phyloP scores from a whole-genome alignment of 2,888 invertebrate species.

The Tetranychus truncatus region DNA sequence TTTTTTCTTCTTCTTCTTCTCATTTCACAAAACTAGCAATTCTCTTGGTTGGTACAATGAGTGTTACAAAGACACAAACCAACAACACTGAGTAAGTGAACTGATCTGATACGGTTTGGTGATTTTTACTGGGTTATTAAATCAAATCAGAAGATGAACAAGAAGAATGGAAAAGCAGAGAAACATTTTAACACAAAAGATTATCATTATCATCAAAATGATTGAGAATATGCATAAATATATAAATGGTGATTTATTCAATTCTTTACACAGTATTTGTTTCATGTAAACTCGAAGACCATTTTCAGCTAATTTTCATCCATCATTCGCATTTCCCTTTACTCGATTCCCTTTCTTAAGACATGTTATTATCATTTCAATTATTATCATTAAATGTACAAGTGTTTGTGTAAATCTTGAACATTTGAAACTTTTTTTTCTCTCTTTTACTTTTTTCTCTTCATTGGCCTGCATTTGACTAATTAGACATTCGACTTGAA shows the following conservation, averaged over 20 bases:
- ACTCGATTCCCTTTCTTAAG: too few relatives aligned
- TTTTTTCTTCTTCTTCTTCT: neutral
- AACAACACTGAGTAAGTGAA: neutral
- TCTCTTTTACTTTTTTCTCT: too few relatives aligned
- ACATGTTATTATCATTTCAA: too few relatives aligned
- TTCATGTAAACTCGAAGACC: too few relatives aligned
- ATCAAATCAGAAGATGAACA: neutral
- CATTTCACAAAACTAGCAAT: neutral
- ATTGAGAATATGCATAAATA: neutral
- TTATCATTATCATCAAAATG: neutral
- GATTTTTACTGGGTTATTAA: neutral
- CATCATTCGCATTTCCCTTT: too few relatives aligned
- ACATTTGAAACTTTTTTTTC: too few relatives aligned
- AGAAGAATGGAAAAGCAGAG: neutral
- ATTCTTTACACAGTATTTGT: neutral
- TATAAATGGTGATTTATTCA: neutral
- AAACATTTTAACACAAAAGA: neutral
- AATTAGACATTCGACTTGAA: too few relatives aligned
- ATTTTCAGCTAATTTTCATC: too few relatives aligned
- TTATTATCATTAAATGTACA: too few relatives aligned
- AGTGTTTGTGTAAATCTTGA: too few relatives aligned
- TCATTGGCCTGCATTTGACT: too few relatives aligned
- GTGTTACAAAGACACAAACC: neutral
- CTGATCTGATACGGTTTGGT: slow-evolving; percentile 1
- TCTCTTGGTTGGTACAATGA: neutral